Conservation (phyloP, 2,113 vertebrate genomes). For the Psammodynastes pulverulentus region DNA sequence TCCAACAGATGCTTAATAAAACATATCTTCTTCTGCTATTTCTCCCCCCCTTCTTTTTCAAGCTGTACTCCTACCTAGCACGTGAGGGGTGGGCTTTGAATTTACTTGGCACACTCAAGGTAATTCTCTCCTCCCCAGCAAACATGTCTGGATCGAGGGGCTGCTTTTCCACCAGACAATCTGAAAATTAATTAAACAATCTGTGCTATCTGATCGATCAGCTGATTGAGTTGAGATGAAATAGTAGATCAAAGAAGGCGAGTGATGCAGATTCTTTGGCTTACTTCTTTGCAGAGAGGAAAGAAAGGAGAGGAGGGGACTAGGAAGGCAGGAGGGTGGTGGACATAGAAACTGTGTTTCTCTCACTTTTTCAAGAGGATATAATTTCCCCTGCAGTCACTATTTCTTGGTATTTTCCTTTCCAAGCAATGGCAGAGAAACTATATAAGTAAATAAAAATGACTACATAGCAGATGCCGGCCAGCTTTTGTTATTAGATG, state of each 20-base stretch:
- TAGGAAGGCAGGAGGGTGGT: neutral
- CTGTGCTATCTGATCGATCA: constrained; percentile 26
- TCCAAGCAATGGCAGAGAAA: constrained; percentile 70
- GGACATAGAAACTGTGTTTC: constrained; percentile 58
- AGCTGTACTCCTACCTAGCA: neutral
- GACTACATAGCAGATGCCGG: constrained; percentile 58
- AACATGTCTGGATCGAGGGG: neutral
- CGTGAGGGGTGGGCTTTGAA: neutral
- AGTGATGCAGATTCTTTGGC: constrained; percentile 32
- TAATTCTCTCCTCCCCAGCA: neutral
- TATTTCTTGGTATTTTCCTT: constrained; percentile 68
- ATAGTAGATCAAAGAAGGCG: constrained; percentile 41
- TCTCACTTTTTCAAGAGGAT: constrained; percentile 65
- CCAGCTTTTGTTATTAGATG: constrained; percentile 61
- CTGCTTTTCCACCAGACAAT: constrained; percentile 23
- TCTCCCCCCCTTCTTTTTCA: too few species aligned
- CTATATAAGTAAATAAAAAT: constrained; percentile 79
- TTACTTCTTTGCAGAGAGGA: constrained; percentile 56
- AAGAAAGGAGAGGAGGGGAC: constrained; percentile 43
- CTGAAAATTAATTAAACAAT: constrained; percentile 48
- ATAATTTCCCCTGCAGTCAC: constrained; percentile 68
- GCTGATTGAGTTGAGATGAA: constrained; percentile 30
- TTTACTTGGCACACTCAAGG: neutral
- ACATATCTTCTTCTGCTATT: neutral
- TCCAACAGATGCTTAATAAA: neutral